These are phyloP conservation scores for Cricetomys ansorgei DNA, from an alignment of 2,113 vertebrate genomes.

Conservation along the genomic window DNA sequence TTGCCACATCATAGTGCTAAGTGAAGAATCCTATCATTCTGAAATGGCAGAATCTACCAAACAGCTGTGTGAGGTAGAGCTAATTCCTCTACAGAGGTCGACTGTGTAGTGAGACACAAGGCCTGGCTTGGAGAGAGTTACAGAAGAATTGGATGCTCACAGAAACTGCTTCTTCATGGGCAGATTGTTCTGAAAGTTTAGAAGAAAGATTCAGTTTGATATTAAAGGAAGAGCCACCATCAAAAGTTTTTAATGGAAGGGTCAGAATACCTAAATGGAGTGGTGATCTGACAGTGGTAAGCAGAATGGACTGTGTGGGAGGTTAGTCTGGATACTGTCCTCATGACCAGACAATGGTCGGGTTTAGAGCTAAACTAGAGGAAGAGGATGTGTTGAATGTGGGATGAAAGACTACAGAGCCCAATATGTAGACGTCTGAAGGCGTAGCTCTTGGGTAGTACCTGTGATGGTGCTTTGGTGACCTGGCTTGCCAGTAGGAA, in stretches of 20 bases:
- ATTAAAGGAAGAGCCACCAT: neutral
- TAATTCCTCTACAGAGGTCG: no score
- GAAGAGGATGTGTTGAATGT: accelerated
- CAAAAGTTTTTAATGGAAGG: neutral
- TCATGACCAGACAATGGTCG: no score
- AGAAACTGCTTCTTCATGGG: neutral
- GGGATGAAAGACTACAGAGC: neutral
- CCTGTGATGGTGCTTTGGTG: accelerated
- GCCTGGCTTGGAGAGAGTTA: neutral
- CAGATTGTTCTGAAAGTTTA: neutral
- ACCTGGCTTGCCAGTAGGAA: neutral
- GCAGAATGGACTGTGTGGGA: neutral
- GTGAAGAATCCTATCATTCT: neutral
- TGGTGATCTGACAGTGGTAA: no score
- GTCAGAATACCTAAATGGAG: neutral
- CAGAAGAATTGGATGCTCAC: neutral
- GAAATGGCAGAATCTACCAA: neutral
- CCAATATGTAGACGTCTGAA: neutral
- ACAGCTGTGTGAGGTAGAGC: neutral
- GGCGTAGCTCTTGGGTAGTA: neutral
- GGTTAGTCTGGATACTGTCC: neutral
- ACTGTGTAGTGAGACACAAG: no score
- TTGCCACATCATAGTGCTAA: neutral
- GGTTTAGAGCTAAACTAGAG: neutral
- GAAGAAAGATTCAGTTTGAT: neutral